Evolutionary conservation across 2,888 invertebrate species (phyloP), one percentile per base, ranked within the genome.

Genomic region (Allolobophora icterica): DNA sequence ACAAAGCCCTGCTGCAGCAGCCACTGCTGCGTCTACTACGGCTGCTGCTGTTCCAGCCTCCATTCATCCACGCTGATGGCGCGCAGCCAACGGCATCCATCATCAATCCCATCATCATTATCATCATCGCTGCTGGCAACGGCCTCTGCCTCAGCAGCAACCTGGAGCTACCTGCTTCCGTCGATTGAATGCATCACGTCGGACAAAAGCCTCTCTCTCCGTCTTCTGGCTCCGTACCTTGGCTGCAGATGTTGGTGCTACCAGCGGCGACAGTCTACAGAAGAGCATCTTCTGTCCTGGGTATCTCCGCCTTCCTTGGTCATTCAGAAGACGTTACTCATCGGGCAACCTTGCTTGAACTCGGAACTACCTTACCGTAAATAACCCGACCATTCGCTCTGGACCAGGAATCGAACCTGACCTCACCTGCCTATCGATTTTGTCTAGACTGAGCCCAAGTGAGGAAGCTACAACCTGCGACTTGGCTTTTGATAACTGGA

Each of bases 81-180:
- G n/a, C n/a, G 33, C 45, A 17, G 35, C 30, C 34, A 38, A 34
- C 24, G 42, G n/a, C 21, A 89, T n/a, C 35, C 35, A 89, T 89
- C 89, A 35, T 19, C 35, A n/a, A 5, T 24, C 5, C 5, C 52
- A 52, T 24, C 52, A 52, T 52, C 52, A 52, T 24, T 11, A 52
- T 52, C 52, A 71, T 71, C 71, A n/a, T n/a, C 71, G 71, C n/a
- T 71, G 71, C 71, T 71, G 71, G 71, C 71, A 71, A 24, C 71
- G 8, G 71, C 11, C n/a, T 30, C 71, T 8, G 71, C 71, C 21
- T 45, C 45, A 3, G 71, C n/a, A 71, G n/a, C 30, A 13, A 11
- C 8, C 30, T 17, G n/a, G 30, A n/a, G 71, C 71, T 71, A 71
- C 71, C 71, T 71, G 71, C 71, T 13, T n/a, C 71, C 30, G 71